A percentile compares a stretch with the other conserved stretches of the same genome.
phyloP scores from a whole-genome alignment of 2,888 invertebrate genomes.

The Scaptomyza cyrtandrae region DNA sequence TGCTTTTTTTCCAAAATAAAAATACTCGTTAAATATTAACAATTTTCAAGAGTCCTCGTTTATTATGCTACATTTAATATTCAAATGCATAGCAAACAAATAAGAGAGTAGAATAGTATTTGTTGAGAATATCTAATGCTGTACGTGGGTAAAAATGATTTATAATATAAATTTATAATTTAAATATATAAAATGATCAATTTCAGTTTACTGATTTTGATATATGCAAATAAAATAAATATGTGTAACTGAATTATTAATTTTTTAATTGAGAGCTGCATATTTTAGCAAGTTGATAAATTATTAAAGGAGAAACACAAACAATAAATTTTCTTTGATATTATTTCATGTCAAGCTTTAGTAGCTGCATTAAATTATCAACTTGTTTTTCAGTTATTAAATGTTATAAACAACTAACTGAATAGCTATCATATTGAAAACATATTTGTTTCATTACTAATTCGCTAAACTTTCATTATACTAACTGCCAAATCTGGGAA shows the following conservation, averaged over 20 bases:
- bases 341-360: not conserved
- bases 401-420: too few relatives aligned
- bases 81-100: not conserved
- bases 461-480: not conserved
- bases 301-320: too few relatives aligned
- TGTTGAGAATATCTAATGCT: not conserved
- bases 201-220: not conserved
- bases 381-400: not conserved
- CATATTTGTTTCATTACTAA: too few relatives aligned
- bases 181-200: not conserved
- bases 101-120: not conserved
- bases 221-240: not conserved
- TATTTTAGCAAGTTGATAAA: constrained; percentile 10
- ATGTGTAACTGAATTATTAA: not conserved
- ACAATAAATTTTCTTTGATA: not conserved
- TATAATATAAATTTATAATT: too few relatives aligned
- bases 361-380: not conserved
- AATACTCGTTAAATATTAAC: not conserved
- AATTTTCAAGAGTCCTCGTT: not conserved
- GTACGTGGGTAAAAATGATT: too few relatives aligned
- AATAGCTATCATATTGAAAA: too few relatives aligned
- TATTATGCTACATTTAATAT: not conserved
- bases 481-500: not conserved
- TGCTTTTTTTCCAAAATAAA: not conserved
- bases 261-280: not conserved